Evolutionary conservation across 2,113 vertebrate genomes (phyloP), one percentile per base, ranked within the genome.

Genomic region (Dascyllus trimaculatus): DNA sequence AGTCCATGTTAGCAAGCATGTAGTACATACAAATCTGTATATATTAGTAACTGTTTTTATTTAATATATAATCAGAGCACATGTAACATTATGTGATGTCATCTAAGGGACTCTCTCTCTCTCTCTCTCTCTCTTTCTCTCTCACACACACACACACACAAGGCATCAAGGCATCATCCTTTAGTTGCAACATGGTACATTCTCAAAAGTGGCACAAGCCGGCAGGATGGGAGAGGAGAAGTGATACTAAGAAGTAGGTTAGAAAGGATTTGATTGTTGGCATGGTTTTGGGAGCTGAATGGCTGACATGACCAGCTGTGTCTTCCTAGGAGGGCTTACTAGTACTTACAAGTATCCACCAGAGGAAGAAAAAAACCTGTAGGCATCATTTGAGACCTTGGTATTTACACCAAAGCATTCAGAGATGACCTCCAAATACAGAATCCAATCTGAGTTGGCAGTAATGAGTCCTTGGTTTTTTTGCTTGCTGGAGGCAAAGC

Each of bases 241-340:
- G 18, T n/a, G 48, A 9, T 51, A 10, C 48, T 21, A 51, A 51
- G n/a, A 51, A 51, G 9, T 21, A 51, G 48, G 48, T 21, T 51
- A 51, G 21, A 21, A 1, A 21, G 48, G 48, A 51, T 21, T 51
- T 18, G 48, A 49, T 4, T 2, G 17, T 43, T 43, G 11, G 11
- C 3, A 43, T 15, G 14, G 40, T 51, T 51, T 51, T 7, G 7
- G 10, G 15, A 51, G 48, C 8, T 21, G 56, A 60, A 45, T 14
- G 45, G 21, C 46, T 53, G 35, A 67, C 35, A 54, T 70, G 49
- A 21, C 25, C 59, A 71, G 57, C 45, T 65, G 56, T 65, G 24
- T 67, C 40, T 60, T 35, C 2, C 19, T 2, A 51, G 7, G 61
- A 58, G 29, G 32, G 24, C 45, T 71, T 56, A 24, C 38, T 25